Percentiles rank a stretch among this genome's conserved stretches.
Evolutionary conservation across 2,797 vertebrate species (phyloP).

Genomic region (Acrossocheilus wenchowensis): DNA sequence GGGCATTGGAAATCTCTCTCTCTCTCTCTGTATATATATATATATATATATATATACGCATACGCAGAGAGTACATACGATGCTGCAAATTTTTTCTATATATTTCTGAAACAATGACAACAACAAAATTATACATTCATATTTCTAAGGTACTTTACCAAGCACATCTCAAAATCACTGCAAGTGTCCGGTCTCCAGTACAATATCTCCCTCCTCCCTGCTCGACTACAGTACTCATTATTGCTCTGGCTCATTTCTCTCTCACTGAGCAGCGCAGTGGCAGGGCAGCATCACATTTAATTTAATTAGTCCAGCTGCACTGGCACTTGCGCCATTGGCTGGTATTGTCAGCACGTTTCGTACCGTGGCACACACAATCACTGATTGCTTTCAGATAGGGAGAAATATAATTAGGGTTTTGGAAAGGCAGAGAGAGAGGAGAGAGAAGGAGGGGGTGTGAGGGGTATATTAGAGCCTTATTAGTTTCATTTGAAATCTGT

Average conservation of each 20-base stretch:
- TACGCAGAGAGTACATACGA: neutral
- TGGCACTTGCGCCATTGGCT: conserved; percentile 77
- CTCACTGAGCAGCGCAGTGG: conserved; percentile 75
- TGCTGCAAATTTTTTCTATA: neutral
- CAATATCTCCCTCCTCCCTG: conserved; percentile 84
- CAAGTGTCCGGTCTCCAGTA: conserved; percentile 79
- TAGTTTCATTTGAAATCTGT: conserved; percentile 95
- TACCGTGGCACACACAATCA: conserved; percentile 92
- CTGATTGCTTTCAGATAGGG: conserved; percentile 97
- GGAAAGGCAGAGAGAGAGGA: conserved; percentile 30
- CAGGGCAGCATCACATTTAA: conserved; percentile 91
- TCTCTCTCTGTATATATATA: neutral
- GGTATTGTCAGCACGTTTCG: conserved; percentile 85
- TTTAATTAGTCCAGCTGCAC: conserved; percentile 98
- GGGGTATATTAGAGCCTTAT: conserved; percentile 83
- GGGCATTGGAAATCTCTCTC: neutral
- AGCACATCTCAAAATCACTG: conserved; percentile 76
- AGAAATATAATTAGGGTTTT: conserved; percentile 90
- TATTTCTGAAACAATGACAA: neutral
- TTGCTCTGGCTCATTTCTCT: conserved; percentile 89
- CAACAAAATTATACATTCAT: neutral
- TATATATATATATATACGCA: neutral
- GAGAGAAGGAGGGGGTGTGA: conserved; percentile 35
- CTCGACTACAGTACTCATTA: conserved; percentile 88
- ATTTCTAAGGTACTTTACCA: conserved; percentile 68